These are phyloP conservation scores for Pentalonia nigronervosa DNA, from an alignment of 1,140 invertebrate species.

Conservation along the genomic window DNA sequence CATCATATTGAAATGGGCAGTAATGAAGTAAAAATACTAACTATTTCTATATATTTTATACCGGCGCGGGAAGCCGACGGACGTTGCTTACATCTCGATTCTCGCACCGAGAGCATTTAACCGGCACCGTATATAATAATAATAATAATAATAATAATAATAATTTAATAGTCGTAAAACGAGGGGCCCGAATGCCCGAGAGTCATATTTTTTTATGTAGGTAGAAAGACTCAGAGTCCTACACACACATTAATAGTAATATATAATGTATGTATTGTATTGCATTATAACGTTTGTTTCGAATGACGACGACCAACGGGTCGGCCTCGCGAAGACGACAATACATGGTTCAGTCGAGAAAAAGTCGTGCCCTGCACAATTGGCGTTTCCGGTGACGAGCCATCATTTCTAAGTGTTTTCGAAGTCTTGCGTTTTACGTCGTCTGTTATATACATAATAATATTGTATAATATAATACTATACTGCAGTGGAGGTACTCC, in stretches of 20 bases:
- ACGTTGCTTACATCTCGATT: background rate
- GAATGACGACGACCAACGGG: background rate
- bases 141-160: background rate
- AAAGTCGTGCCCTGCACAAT: background rate
- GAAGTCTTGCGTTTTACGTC: background rate
- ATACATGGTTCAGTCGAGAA: background rate
- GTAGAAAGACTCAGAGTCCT: background rate
- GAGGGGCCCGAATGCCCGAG: no score
- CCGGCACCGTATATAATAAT: background rate
- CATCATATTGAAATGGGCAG: background rate
- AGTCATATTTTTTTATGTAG: conserved; percentile 7
- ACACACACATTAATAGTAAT: background rate
- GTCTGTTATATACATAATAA: background rate
- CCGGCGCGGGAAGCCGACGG: background rate
- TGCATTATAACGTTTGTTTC: conserved; percentile 28
- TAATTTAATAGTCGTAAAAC: background rate
- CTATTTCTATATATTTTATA: background rate
- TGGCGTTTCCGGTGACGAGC: conserved; percentile 1
- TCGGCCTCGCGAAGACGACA: conserved; percentile 1
- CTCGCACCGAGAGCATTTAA: background rate
- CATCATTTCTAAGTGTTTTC: background rate
- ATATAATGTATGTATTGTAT: background rate
- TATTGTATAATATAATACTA: background rate
- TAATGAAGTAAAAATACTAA: background rate
- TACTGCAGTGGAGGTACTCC: background rate